Conservation (phyloP, 1,140 invertebrate species). For the Aphidius gifuensis region DNA sequence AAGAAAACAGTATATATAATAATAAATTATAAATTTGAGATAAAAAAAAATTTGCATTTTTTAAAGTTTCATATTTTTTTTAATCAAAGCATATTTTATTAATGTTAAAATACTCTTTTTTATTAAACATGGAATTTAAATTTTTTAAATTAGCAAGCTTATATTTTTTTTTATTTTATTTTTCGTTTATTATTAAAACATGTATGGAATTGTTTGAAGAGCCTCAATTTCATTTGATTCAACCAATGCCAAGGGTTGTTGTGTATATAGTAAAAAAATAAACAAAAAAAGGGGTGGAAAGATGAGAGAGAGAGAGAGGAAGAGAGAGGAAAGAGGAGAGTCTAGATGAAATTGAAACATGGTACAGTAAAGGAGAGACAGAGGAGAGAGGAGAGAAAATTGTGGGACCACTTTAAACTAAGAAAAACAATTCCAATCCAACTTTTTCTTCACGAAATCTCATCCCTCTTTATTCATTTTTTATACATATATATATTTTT, state of each 20-base stretch:
- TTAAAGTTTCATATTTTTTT: no score
- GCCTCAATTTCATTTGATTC: slow-evolving; percentile 36
- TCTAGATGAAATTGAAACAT: slow-evolving; percentile 33
- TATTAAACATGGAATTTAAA: no score
- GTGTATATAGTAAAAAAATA: no score
- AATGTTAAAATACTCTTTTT: no score
- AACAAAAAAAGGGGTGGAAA: slow-evolving; percentile 20
- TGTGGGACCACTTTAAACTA: slow-evolving; percentile 42
- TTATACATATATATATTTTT: background rate
- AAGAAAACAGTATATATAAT: no score
- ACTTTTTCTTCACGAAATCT: slow-evolving; percentile 32
- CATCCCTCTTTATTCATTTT: background rate
- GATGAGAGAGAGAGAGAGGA: slow-evolving; percentile 7
- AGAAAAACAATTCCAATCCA: slow-evolving; percentile 46
- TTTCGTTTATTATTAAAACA: no score
- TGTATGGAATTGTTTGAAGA: background rate
- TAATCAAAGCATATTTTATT: no score
- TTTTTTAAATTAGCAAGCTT: no score
- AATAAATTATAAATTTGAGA: no score
- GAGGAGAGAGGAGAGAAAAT: slow-evolving; percentile 21
- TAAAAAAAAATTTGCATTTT: no score
- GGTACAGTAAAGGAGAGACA: slow-evolving; percentile 22
- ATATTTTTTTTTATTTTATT: no score
- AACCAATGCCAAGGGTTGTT: slow-evolving; percentile 31
- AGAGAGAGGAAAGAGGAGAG: slow-evolving; percentile 13